phyloP scores from a whole-genome alignment of 1,140 invertebrate species.

The Elysia chlorotica region DNA sequence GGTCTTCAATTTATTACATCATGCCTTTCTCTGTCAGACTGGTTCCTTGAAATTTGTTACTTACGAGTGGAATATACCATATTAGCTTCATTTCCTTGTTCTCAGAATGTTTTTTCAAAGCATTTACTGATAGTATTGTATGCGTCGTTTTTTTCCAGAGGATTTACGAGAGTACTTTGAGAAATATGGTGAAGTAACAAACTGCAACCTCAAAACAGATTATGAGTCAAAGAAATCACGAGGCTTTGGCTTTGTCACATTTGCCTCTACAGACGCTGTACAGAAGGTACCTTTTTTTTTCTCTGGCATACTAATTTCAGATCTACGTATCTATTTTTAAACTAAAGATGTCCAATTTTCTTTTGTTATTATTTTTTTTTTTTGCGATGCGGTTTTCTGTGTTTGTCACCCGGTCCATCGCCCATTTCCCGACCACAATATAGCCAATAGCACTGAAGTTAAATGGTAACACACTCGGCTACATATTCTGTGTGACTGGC shows the following conservation, averaged over 20 bases:
- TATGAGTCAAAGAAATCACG: conserved; percentile 93
- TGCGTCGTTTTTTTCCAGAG: conserved; percentile 61
- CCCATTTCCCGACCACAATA: too few relatives aligned
- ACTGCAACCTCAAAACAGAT: conserved; percentile 98
- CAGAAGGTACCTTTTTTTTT: conserved; percentile 47
- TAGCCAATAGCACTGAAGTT: too few relatives aligned
- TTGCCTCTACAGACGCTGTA: conserved; percentile 76
- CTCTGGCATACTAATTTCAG: too few relatives aligned
- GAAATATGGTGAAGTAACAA: conserved; percentile 92
- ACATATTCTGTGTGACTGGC: too few relatives aligned
- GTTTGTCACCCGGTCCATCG: too few relatives aligned
- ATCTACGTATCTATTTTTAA: too few relatives aligned
- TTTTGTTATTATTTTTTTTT: too few relatives aligned
- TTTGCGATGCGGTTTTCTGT: too few relatives aligned
- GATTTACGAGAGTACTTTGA: conserved; percentile 56
- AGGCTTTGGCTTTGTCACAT: conserved; percentile 96
- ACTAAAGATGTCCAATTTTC: too few relatives aligned
- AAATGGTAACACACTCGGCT: too few relatives aligned
- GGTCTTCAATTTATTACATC: neutral
- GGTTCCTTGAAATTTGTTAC: neutral
- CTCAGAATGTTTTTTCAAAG: neutral
- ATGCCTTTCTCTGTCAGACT: neutral
- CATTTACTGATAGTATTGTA: too few relatives aligned
- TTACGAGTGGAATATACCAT: neutral
- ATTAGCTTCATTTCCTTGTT: neutral